A percentile compares a stretch with the other conserved stretches of the same genome.
phyloP scores from a whole-genome alignment of 2,888 invertebrate genomes.

The Drosophila nr. perissopoda region DNA sequence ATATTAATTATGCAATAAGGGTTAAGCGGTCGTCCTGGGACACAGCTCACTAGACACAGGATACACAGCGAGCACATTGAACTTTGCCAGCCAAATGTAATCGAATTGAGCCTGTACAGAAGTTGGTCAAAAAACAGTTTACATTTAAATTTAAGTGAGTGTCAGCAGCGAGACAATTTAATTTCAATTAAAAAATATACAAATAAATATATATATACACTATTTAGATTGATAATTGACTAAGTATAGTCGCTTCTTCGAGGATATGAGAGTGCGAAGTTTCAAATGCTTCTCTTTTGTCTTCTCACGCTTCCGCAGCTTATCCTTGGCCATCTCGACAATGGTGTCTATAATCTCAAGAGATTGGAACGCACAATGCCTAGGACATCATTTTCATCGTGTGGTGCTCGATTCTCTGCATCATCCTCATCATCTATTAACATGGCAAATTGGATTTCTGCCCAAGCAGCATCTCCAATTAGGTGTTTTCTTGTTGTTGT shows the following conservation, averaged over 20 bases:
- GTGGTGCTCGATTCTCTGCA: slow-evolving; percentile 46
- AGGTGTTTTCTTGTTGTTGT: background rate
- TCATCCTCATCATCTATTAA: slow-evolving; percentile 51
- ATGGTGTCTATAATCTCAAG: slow-evolving; percentile 53
- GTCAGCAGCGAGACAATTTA: slow-evolving; percentile 11
- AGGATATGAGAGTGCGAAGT: slow-evolving; percentile 69
- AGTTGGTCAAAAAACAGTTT: slow-evolving; percentile 38
- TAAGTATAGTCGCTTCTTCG: slow-evolving; percentile 43
- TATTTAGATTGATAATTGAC: background rate
- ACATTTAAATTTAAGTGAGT: slow-evolving; percentile 8
- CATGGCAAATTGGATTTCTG: slow-evolving; percentile 36
- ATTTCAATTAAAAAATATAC: slow-evolving; percentile 23
- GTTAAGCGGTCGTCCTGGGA: slow-evolving; percentile 55
- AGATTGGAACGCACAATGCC: slow-evolving; percentile 52
- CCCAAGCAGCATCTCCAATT: slow-evolving; percentile 34
- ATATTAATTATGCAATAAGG: slow-evolving; percentile 67
- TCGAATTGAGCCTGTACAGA: background rate
- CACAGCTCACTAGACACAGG: slow-evolving; percentile 6
- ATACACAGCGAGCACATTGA: slow-evolving; percentile 57
- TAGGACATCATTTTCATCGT: background rate
- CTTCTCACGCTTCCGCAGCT: slow-evolving; percentile 55
- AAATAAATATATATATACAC: slow-evolving; percentile 8
- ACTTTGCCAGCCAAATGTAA: slow-evolving; percentile 47
- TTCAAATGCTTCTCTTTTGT: slow-evolving; percentile 69
- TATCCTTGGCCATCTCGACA: slow-evolving; percentile 59